These are phyloP conservation scores for Heliangelus exortis DNA, from an alignment of 2,797 vertebrate species.

Conservation along the genomic window DNA sequence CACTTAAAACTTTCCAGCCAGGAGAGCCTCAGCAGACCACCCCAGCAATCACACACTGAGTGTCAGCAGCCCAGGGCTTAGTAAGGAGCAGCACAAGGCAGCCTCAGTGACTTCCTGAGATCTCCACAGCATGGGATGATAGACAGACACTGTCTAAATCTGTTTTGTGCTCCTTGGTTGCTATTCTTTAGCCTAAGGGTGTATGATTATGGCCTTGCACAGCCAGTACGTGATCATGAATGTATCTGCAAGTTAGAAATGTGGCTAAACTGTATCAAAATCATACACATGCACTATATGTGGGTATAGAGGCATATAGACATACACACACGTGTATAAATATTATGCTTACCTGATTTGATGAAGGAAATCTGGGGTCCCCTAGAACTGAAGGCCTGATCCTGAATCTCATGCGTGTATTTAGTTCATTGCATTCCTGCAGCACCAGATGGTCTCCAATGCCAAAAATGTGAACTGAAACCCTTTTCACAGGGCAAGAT, in stretches of 20 bases:
- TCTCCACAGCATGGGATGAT: background rate
- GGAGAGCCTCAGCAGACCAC: background rate
- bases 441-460: background rate
- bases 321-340: background rate
- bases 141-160: background rate
- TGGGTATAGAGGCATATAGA: background rate
- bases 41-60: rapidly evolving
- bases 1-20: background rate
- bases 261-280: background rate
- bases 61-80: background rate
- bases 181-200: background rate
- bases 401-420: background rate
- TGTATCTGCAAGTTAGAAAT: background rate
- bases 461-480: background rate
- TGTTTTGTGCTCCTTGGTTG: background rate
- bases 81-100: background rate
- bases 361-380: background rate
- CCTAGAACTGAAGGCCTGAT: background rate
- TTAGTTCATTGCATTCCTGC: background rate
- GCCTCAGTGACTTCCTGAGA: background rate
- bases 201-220: background rate
- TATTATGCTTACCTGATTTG: background rate
- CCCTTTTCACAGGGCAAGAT: slow-evolving; percentile 1
- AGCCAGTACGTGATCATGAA: background rate
- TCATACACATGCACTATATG: rapidly evolving